Percentiles rank a stretch among this genome's conserved stretches.
Evolutionary conservation across 2,797 vertebrate species (phyloP).

Genomic region (Sebastes jordani): DNA sequence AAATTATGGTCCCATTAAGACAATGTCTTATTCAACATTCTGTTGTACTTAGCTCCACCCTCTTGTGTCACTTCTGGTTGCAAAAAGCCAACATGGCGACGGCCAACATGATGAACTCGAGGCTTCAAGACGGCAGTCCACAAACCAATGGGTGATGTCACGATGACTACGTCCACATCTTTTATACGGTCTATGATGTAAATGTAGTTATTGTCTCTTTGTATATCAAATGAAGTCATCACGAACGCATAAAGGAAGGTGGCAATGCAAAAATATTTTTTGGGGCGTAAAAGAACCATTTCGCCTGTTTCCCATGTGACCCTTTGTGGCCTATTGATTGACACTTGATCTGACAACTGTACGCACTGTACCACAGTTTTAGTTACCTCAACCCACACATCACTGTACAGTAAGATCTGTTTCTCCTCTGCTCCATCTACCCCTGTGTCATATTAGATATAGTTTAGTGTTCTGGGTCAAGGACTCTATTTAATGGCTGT

Average conservation of each 20-base stretch:
- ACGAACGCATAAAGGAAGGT: too few relatives aligned
- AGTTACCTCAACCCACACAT: constrained; percentile 32
- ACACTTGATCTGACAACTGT: constrained; percentile 10
- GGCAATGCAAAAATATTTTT: not conserved
- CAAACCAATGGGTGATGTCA: too few relatives aligned
- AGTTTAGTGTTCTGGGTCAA: constrained; percentile 79
- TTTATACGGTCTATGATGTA: too few relatives aligned
- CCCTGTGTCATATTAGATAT: constrained; percentile 75
- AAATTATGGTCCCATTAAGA: too few relatives aligned
- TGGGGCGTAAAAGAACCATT: not conserved
- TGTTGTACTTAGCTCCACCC: too few relatives aligned
- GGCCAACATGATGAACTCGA: too few relatives aligned
- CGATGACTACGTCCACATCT: too few relatives aligned
- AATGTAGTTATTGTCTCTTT: not conserved
- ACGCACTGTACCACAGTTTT: not conserved
- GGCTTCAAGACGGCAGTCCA: too few relatives aligned
- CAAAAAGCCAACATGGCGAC: too few relatives aligned
- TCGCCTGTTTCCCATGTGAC: not conserved
- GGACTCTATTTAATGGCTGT: constrained; percentile 80
- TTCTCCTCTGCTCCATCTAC: constrained; percentile 54
- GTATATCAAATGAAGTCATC: not conserved
- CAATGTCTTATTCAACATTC: too few relatives aligned
- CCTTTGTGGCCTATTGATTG: not conserved
- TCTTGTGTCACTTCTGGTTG: too few relatives aligned
- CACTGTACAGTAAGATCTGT: constrained; percentile 38